Conservation (phyloP, 2,888 invertebrate species). For the Schizotus pectinicornis region DNA sequence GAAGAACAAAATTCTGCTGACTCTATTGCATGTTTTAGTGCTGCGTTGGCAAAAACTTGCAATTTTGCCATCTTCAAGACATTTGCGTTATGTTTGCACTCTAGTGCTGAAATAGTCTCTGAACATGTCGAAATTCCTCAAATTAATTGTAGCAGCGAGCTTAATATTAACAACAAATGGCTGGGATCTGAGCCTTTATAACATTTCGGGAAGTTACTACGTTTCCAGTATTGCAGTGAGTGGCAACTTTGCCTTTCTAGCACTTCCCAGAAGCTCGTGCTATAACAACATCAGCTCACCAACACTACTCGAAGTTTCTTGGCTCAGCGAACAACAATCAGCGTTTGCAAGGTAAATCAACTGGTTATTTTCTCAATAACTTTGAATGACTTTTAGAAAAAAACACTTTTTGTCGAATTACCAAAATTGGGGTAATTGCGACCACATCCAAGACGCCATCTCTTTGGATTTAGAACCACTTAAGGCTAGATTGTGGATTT, state of each 20-base stretch:
- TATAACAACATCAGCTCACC: slow-evolving; percentile 44
- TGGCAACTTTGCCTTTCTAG: slow-evolving; percentile 56
- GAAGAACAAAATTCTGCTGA: no score
- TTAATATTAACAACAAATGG: background rate
- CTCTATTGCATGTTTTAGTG: no score
- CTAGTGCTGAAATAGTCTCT: no score
- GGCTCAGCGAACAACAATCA: slow-evolving; percentile 16
- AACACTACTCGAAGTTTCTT: slow-evolving; percentile 53
- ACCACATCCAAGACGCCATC: slow-evolving; percentile 53
- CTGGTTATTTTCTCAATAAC: background rate
- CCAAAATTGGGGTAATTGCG: slow-evolving; percentile 46
- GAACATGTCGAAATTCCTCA: no score
- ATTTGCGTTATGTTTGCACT: no score
- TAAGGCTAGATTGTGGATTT: slow-evolving; percentile 57
- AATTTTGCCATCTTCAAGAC: no score
- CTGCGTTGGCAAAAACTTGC: no score
- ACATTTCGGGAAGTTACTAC: slow-evolving; percentile 44
- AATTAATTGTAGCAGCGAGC: no score
- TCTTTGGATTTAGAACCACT: slow-evolving; percentile 54
- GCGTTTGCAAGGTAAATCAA: background rate
- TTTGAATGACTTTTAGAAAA: slow-evolving; percentile 22
- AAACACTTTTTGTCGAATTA: slow-evolving; percentile 21
- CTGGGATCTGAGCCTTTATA: slow-evolving; percentile 43
- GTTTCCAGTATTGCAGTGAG: slow-evolving; percentile 55
- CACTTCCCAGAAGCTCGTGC: slow-evolving; percentile 54